A percentile compares a stretch with the other conserved stretches of the same genome.
These are phyloP conservation scores for Alexandromys fortis DNA, from an alignment of 2,113 vertebrate species.

Conservation along the genomic window DNA sequence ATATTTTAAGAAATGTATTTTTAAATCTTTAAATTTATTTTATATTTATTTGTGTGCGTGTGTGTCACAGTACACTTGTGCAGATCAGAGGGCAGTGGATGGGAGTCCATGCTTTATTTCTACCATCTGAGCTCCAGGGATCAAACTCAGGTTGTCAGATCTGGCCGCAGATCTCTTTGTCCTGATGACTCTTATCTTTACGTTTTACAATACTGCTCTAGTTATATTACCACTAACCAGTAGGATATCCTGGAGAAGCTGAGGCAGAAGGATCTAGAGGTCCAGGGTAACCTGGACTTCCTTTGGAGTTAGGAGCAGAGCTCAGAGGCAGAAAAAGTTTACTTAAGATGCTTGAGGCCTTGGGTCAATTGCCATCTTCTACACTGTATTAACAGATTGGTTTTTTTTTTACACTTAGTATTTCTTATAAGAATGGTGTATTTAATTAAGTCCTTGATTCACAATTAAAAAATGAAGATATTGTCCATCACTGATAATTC, in stretches of 20 bases:
- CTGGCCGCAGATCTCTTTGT: not conserved
- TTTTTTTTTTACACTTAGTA: constrained; percentile 16
- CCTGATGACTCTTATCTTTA: not conserved
- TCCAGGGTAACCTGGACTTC: not conserved
- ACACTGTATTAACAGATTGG: constrained; percentile 21
- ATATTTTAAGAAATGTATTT: constrained; percentile 17
- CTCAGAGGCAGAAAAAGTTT: not conserved
- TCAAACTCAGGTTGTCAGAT: not conserved
- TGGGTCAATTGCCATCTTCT: not conserved
- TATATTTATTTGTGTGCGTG: not conserved
- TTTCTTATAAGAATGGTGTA: constrained; percentile 15
- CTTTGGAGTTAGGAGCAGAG: not conserved
- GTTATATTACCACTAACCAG: not conserved
- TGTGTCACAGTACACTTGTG: not conserved
- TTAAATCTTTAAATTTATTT: not conserved
- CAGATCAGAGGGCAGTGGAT: not conserved
- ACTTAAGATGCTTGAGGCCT: not conserved
- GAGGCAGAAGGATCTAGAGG: not conserved
- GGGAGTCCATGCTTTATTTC: not conserved
- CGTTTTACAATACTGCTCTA: not conserved
- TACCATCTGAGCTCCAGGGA: not conserved
- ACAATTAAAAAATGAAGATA: constrained; percentile 30
- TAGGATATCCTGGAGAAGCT: not conserved
- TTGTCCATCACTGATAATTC: constrained; percentile 41
- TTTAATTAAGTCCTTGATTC: constrained; percentile 62